Base-by-base conservation (phyloP, 2,113 vertebrate species). In the Plestiodon gilberti region DNA sequence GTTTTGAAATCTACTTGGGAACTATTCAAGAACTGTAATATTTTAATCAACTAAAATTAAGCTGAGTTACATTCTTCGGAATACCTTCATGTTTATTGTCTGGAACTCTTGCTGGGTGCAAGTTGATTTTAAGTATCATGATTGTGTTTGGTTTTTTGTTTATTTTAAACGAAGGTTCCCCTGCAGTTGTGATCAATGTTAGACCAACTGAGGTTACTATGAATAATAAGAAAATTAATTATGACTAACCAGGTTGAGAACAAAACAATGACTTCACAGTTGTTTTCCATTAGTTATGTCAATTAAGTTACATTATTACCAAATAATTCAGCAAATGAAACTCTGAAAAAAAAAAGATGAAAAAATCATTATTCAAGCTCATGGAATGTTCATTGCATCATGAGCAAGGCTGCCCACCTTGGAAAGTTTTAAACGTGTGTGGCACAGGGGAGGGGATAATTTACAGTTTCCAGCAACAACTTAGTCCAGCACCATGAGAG, bases 31-130 rank as follows among this genome's bases (percentile, higher is more conserved):
- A 89, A 18, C 86, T 88, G 75, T 81, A 90, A 92, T 89, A 93
- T 92, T 93, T 91, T 77, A 85, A 67, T 55, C 18, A 65, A 84
- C 59, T 64, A 86, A 92, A 89, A 84, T 83, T 69, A 88, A 86
- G 4, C 25, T 71, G 22, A 80, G 35, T 83, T 88, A 52, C 28
- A 61, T 40, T 85, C 9, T 67, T 65, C 10, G 73, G 88, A 93
- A 81, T 81, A 81, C 4, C 38, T 87, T 86, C 89, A 2, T 85
- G 88, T 84, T 85, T 5, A 33, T 35, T 81, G 2, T 69, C 86
- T 89, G 81, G 43, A 2, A 59, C 22, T 28, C 13, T 40, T 64
- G 25, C 15, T 73, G 23, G 7, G n/a, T 67, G 55, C 40, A 20
- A 22, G 6, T 65, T 69, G 38, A 38, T 78, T 55, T 77, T 57